phyloP scores from a whole-genome alignment of 1,140 invertebrate genomes.

The Laupala kohalensis region DNA sequence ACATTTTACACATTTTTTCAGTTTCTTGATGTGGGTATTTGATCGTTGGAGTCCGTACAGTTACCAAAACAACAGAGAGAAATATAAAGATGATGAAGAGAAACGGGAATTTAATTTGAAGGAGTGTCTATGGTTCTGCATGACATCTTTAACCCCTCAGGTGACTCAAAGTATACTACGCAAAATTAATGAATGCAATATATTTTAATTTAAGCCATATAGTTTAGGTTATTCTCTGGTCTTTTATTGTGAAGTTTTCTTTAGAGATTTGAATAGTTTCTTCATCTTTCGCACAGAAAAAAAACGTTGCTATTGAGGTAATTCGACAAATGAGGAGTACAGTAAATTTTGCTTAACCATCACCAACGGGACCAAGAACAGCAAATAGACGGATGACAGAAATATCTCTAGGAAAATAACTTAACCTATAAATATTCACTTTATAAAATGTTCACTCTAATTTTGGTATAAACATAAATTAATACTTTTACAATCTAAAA shows the following conservation, averaged over 20 bases:
- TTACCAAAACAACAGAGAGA: conserved; percentile 86
- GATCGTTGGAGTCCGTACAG: conserved; percentile 94
- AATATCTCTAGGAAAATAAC: no score
- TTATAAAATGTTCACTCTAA: no score
- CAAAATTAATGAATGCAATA: not conserved
- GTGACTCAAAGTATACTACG: conserved; percentile 20
- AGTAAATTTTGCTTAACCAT: no score
- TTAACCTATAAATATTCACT: no score
- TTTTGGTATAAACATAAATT: no score
- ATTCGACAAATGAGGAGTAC: no score
- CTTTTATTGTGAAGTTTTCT: not conserved
- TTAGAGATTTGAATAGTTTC: not conserved
- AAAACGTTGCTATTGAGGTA: no score
- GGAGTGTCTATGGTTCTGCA: conserved; percentile 97
- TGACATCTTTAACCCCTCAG: conserved; percentile 94
- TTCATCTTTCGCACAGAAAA: no score
- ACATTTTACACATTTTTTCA: no score
- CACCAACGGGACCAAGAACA: no score
- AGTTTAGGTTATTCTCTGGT: not conserved
- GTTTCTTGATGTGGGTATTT: conserved; percentile 88
- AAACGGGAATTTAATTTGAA: conserved; percentile 91
- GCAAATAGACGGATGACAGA: no score
- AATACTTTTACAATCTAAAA: no score
- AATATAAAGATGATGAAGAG: conserved; percentile 87
- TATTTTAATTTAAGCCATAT: not conserved